phyloP scores from a whole-genome alignment of 2,888 invertebrate species.

The Ophion ventricosus region DNA sequence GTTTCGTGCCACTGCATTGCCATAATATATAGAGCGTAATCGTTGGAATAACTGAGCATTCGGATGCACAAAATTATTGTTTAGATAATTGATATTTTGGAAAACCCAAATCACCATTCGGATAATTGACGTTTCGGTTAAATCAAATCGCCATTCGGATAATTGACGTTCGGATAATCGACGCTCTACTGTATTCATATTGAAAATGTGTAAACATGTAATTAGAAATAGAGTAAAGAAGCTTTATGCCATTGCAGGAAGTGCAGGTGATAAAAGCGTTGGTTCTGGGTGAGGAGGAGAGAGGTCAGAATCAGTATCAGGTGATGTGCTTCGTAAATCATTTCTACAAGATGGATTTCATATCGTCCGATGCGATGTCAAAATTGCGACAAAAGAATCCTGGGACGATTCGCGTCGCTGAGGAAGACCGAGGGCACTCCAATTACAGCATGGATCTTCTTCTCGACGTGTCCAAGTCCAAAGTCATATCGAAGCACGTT shows the following conservation, averaged over 20 bases:
- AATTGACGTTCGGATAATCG: too few relatives aligned
- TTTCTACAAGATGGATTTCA: conserved; percentile 96
- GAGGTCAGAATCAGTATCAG: conserved; percentile 94
- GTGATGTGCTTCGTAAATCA: conserved; percentile 96
- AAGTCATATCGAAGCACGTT: conserved; percentile 90
- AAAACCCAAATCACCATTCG: too few relatives aligned
- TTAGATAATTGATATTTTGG: too few relatives aligned
- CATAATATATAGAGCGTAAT: too few relatives aligned
- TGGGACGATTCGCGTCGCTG: conserved; percentile 93
- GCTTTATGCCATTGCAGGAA: conserved; percentile 87
- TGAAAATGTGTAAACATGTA: conserved; percentile 79
- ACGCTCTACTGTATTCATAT: too few relatives aligned
- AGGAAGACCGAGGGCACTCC: conserved; percentile 94
- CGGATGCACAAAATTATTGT: too few relatives aligned
- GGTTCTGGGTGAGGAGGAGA: conserved; percentile 95
- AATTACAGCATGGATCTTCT: conserved; percentile 93
- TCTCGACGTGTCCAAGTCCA: conserved; percentile 88
- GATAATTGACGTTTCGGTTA: too few relatives aligned
- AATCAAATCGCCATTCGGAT: too few relatives aligned
- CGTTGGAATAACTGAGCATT: too few relatives aligned
- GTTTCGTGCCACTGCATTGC: too few relatives aligned
- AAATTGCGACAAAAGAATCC: conserved; percentile 96
- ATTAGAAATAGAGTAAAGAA: background rate
- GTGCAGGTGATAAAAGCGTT: conserved; percentile 95
- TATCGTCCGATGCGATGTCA: conserved; percentile 98